These are phyloP conservation scores for Cirrhinus molitorella DNA, from an alignment of 2,797 vertebrate species.

Conservation along the genomic window DNA sequence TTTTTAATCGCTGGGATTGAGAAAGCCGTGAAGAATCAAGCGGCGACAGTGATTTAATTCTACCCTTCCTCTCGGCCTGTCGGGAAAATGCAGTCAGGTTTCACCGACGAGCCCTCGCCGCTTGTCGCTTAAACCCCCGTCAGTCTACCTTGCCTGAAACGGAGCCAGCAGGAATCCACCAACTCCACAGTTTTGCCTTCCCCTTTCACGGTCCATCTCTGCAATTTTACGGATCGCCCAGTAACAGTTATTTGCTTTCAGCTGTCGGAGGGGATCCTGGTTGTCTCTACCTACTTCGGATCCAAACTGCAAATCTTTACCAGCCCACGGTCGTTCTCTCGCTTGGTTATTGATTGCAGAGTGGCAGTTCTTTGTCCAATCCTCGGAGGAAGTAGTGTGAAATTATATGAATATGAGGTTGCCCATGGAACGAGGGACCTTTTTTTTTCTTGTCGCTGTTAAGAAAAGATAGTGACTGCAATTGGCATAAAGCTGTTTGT, in stretches of 20 bases:
- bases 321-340: slow-evolving; percentile 67
- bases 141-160: slow-evolving; percentile 58
- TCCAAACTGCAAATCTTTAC: slow-evolving; percentile 60
- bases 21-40: slow-evolving; percentile 41
- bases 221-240: slow-evolving; percentile 64
- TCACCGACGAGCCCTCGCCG: slow-evolving; percentile 47
- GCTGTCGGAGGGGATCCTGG: slow-evolving; percentile 71
- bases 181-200: slow-evolving; percentile 48
- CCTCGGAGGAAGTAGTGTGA: slow-evolving; percentile 59
- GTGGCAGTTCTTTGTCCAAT: slow-evolving; percentile 71
- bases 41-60: slow-evolving; percentile 48
- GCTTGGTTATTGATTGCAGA: slow-evolving; percentile 72
- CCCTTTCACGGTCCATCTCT: slow-evolving; percentile 50
- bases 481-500: slow-evolving; percentile 39
- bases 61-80: slow-evolving; percentile 1
- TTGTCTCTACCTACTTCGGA: slow-evolving; percentile 73
- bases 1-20: slow-evolving; percentile 64
- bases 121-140: slow-evolving; percentile 37
- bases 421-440: slow-evolving; percentile 66
- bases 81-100: slow-evolving; percentile 1
- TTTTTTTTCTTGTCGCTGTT: slow-evolving; percentile 41
- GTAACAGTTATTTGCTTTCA: slow-evolving; percentile 77
- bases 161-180: slow-evolving; percentile 59
- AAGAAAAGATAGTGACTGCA: slow-evolving; percentile 53
- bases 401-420: slow-evolving; percentile 67